phyloP scores from a whole-genome alignment of 2,113 vertebrate genomes.

The Synchiropus splendidus region DNA sequence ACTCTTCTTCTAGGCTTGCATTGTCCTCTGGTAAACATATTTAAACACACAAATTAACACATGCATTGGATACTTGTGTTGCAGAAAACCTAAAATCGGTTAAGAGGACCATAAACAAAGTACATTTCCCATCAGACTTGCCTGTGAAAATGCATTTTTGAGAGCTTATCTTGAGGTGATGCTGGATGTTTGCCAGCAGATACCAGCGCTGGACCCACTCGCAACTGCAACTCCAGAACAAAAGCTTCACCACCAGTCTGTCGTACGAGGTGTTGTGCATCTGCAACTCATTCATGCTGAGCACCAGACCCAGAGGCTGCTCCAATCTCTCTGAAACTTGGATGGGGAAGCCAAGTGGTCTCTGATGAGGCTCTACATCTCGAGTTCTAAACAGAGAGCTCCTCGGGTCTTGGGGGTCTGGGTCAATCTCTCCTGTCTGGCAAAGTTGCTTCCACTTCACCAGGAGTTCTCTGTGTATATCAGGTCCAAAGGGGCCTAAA shows the following conservation, averaged over 20 bases:
- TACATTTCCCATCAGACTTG: constrained; percentile 2
- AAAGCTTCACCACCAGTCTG: constrained; percentile 46
- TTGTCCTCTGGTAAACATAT: constrained; percentile 15
- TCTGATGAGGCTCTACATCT: neutral
- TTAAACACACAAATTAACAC: neutral
- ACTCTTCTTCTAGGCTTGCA: constrained; percentile 16
- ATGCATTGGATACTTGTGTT: no score
- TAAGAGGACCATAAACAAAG: no score
- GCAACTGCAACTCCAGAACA: constrained; percentile 52
- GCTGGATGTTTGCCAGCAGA: constrained; percentile 65
- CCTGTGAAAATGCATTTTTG: constrained; percentile 25
- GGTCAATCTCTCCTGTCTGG: constrained; percentile 44
- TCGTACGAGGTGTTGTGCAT: constrained; percentile 20
- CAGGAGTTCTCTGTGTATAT: constrained; percentile 59
- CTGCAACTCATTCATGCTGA: constrained; percentile 44
- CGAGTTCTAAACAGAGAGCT: constrained; percentile 17
- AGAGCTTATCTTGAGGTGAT: constrained; percentile 43
- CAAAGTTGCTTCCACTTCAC: constrained; percentile 69
- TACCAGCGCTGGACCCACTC: constrained; percentile 49
- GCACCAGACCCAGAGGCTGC: constrained; percentile 36
- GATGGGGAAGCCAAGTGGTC: constrained; percentile 31
- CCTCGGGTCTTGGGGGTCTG: constrained; percentile 57
- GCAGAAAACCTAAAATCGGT: no score
- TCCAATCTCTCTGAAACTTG: constrained; percentile 40
- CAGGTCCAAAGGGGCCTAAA: constrained; percentile 67